Evolutionary conservation across 2,888 invertebrate species (phyloP), one percentile per base, ranked within the genome.

Genomic region (Polydrusus cervinus): DNA sequence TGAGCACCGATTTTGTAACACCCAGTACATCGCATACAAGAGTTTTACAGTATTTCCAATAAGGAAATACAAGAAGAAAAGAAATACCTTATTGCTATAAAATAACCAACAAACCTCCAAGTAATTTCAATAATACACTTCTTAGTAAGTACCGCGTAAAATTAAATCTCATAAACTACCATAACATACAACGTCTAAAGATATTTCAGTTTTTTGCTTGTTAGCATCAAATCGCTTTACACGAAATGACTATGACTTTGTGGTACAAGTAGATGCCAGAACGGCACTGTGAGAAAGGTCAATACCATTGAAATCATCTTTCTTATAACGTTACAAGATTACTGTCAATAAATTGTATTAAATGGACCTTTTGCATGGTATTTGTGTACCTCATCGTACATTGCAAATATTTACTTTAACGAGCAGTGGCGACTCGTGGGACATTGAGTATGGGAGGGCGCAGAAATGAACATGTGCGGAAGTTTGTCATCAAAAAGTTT

Each of bases 141-240:
- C 38, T 7, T 11, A 16, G 38, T 18, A 60, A 60, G n/a, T 18
- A 11, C 10, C 16, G 13, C 38, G 34, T 60, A 18, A 60, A 38
- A 60, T 38, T 6, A 38, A 60, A 60, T 60, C 3, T 10, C 57
- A 60, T 60, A 60, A 38, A 60, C 57, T 60, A 60, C 57, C 57
- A 11, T 18, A 55, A 55, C 34, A 55, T 55, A 60, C 16, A 38
- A 60, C 57, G 11, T 38, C 57, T 60, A 8, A 0, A 71, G 55
- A 16, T 43, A 71, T 71, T 51, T 51, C 51, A n/a, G 53, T 70
- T 70, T 70, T 60, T 71, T 64, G 71, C 71, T 71, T 49, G 71
- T 71, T 71, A 71, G 53, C 71, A 64, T 71, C 64, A 64, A 64
- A 60, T 53, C 40, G 53, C 53, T 38, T n/a, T 53, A 66, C 40